Percentiles rank a stretch among this genome's conserved stretches.
phyloP scores from a whole-genome alignment of 2,113 vertebrate species.

The Vanacampus margaritifer region DNA sequence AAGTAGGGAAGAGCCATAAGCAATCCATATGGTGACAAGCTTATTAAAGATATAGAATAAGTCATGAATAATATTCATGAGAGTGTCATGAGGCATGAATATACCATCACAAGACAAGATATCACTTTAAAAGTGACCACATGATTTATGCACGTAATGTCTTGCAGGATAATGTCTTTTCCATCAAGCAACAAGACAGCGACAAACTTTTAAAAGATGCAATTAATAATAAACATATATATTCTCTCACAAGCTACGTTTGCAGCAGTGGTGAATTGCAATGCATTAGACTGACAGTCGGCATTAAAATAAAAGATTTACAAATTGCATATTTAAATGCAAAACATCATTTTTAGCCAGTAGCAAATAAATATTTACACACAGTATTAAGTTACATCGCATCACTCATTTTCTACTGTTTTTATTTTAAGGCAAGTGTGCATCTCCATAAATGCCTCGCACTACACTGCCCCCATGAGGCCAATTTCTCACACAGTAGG shows the following conservation, averaged over 20 bases:
- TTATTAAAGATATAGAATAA: conserved; percentile 43
- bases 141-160: conserved; percentile 41
- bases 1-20: conserved; percentile 1
- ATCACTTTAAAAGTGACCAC: conserved; percentile 32
- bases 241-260: no score
- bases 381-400: no score
- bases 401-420: no score
- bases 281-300: background rate
- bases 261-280: background rate
- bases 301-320: no score
- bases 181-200: background rate
- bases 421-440: no score
- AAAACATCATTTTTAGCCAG: no score
- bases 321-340: no score
- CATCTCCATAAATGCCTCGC: no score
- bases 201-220: conserved; percentile 10
- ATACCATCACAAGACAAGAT: conserved; percentile 30
- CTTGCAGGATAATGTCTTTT: conserved; percentile 9
- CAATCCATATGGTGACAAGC: conserved; percentile 16
- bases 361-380: no score
- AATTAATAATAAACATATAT: background rate
- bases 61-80: conserved; percentile 51
- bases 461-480: no score
- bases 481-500: no score
- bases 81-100: conserved; percentile 35